Base-by-base conservation (phyloP, 2,888 invertebrate genomes). In the Caenorhabditis sp. region DNA sequence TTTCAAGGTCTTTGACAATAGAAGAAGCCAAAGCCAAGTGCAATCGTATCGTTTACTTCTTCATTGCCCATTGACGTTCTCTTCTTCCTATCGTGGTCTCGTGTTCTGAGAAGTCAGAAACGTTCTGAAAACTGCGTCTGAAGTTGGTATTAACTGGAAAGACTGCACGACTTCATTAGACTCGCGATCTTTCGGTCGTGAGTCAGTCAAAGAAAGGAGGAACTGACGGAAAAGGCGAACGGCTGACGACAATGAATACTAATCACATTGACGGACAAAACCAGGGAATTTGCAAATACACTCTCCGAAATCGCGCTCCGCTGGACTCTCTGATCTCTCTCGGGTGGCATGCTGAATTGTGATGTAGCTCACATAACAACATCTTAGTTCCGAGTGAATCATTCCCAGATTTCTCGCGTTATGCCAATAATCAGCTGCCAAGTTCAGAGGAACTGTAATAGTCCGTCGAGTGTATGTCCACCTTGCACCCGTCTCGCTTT, bases 1-100 rank as follows among this genome's bases (percentile, higher is more conserved):
- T 56, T 56, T 64, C 64, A 72, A 72, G 65, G 72, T 62, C 71
- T 62, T 62, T 47, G 40, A 40, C 32, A 32, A 32, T 32, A 4
- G 32, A 40, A 11, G 4, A 24, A 53, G 22, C 1, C 11, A 40
- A 40, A 3, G 13, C 11, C 5, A 47, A 47, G 47, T n/a, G 47
- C 47, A 18, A 47, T 5, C 18, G 47, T 47, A 20, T 47, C 47
- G 18, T 18, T 6, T n/a, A 5, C 13, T 40, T 40, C 13, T 6
- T 9, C 13, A 11, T 5, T 13, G 2, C 18, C 18, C 5, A 18
- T 18, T 40, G 40, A 40, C 40, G 40, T 32, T 32, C 32, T 32
- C 32, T 32, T 32, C 9, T 9, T 32, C 13, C 5, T 13, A 3
- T 40, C 47, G 13, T 47, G 40, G 13, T 2, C 13, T 13, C 40